Percentiles rank a stretch among this genome's conserved stretches.
These are phyloP conservation scores for Agrotis ipsilon DNA, from an alignment of 2,888 invertebrate species.

Conservation along the genomic window DNA sequence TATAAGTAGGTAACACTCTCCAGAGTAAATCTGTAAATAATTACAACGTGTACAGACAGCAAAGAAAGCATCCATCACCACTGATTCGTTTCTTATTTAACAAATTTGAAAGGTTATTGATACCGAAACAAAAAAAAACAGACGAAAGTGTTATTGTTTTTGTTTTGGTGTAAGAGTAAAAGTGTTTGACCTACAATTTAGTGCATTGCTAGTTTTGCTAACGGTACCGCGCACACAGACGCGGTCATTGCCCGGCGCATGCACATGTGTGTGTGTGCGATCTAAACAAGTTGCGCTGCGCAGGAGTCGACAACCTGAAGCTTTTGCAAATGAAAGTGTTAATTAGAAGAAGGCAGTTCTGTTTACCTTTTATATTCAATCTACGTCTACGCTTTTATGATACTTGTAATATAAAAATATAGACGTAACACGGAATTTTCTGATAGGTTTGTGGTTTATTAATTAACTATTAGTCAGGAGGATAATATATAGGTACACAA, in stretches of 20 bases:
- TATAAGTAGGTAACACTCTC: conserved; percentile 52
- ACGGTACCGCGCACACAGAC: conserved; percentile 83
- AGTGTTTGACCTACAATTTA: conserved; percentile 75
- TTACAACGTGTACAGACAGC: conserved; percentile 45
- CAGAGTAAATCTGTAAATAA: conserved; percentile 45
- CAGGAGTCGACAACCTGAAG: conserved; percentile 76
- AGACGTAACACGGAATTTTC: background rate
- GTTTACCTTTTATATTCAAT: background rate
- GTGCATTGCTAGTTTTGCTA: conserved; percentile 76
- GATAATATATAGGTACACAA: background rate
- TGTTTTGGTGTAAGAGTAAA: conserved; percentile 65
- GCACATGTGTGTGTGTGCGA: conserved; percentile 66
- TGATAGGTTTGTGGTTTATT: background rate
- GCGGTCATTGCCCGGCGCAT: conserved; percentile 68
- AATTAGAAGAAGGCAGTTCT: conserved; percentile 12
- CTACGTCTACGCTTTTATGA: too few relatives aligned
- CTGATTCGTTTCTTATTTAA: conserved; percentile 28
- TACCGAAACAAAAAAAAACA: conserved; percentile 34
- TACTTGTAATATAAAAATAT: too few relatives aligned
- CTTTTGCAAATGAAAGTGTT: conserved; percentile 30
- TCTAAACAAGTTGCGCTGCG: conserved; percentile 65
- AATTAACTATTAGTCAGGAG: background rate
- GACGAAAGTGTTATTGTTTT: conserved; percentile 60
- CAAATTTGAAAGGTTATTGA: conserved; percentile 56
- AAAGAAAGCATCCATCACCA: conserved; percentile 50